Percentiles rank a stretch among this genome's conserved stretches.
phyloP scores from a whole-genome alignment of 1,140 invertebrate genomes.

The Drosophila virilis region DNA sequence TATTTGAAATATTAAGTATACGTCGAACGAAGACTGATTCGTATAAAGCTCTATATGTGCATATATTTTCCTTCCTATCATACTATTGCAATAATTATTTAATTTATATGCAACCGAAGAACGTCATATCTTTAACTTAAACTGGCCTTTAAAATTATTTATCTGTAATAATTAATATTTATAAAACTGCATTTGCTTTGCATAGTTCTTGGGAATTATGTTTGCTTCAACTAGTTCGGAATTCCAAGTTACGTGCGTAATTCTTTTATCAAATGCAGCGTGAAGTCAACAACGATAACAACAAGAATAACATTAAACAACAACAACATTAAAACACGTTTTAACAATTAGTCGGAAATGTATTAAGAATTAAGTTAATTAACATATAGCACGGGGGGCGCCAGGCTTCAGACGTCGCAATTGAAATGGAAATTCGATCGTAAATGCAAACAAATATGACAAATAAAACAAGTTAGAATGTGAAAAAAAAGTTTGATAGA shows the following conservation, averaged over 20 bases:
- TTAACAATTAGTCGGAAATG: slow-evolving; percentile 17
- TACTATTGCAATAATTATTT: neutral
- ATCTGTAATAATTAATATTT: neutral
- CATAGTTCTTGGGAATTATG: slow-evolving; percentile 13
- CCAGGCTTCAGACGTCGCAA: slow-evolving; percentile 9
- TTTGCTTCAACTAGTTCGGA: neutral
- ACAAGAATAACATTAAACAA: neutral
- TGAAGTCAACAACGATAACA: neutral
- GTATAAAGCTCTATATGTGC: too few species aligned
- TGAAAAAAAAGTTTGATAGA: neutral
- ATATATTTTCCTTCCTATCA: too few species aligned
- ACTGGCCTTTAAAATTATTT: neutral
- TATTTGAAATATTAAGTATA: too few species aligned
- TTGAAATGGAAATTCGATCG: slow-evolving; percentile 9
- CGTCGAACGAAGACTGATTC: too few species aligned
- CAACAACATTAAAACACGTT: slow-evolving; percentile 4
- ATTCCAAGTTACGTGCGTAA: slow-evolving; percentile 1
- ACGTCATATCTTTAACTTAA: neutral
- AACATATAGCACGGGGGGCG: slow-evolving; percentile 10
- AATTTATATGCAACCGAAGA: neutral
- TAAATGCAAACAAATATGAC: neutral
- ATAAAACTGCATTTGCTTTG: neutral
- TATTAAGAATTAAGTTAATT: neutral
- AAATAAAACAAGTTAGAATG: slow-evolving; percentile 1
- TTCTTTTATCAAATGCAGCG: slow-evolving; percentile 10